Percentiles rank a stretch among this genome's conserved stretches.
These are phyloP conservation scores for Semotilus atromaculatus DNA, from an alignment of 2,797 vertebrate genomes.

Conservation along the genomic window DNA sequence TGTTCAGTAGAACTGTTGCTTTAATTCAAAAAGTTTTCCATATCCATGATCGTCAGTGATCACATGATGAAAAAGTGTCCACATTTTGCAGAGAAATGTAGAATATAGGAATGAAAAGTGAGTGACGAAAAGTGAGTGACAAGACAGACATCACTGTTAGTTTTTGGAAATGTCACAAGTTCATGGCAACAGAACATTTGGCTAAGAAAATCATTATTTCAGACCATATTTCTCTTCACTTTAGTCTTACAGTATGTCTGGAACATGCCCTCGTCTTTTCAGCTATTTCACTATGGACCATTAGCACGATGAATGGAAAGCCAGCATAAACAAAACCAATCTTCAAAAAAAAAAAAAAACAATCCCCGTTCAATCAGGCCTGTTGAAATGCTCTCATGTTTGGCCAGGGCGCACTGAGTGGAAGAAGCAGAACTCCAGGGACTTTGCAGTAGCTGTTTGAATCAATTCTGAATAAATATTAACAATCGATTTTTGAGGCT, in stretches of 20 bases:
- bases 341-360: slow-evolving; percentile 25
- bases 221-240: slow-evolving; percentile 41
- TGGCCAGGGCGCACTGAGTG: slow-evolving; percentile 13
- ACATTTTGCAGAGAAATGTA: neutral
- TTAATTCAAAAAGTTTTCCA: neutral
- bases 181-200: slow-evolving; percentile 20
- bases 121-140: neutral
- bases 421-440: slow-evolving; percentile 23
- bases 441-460: slow-evolving; percentile 12
- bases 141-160: slow-evolving; percentile 5
- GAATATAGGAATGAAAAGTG: neutral
- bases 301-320: slow-evolving; percentile 32
- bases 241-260: slow-evolving; percentile 37
- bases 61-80: neutral
- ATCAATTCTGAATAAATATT: slow-evolving; percentile 19
- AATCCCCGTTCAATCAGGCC: slow-evolving; percentile 32
- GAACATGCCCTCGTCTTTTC: slow-evolving; percentile 40
- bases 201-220: slow-evolving; percentile 32
- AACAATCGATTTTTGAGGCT: neutral
- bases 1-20: neutral
- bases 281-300: slow-evolving; percentile 39
- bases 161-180: slow-evolving; percentile 18
- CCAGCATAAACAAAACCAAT: slow-evolving; percentile 49
- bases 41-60: neutral
- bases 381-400: slow-evolving; percentile 21